Percentiles rank a stretch among this genome's conserved stretches.
Evolutionary conservation across 2,888 invertebrate species (phyloP).

Genomic region (Apomyelois bistriatella): DNA sequence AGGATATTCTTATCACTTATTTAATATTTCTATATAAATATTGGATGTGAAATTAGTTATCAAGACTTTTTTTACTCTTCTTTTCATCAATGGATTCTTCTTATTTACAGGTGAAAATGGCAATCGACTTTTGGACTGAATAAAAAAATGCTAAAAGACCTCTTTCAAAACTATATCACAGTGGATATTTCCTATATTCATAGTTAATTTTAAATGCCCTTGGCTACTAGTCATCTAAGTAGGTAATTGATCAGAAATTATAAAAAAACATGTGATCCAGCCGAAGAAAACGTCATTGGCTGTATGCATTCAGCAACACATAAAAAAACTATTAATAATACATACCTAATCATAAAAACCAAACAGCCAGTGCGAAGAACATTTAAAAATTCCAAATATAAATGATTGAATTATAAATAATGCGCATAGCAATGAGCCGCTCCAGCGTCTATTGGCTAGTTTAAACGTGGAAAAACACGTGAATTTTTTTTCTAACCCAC

Average conservation of each 20-base stretch:
- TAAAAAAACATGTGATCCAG: neutral
- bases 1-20: too few relatives aligned
- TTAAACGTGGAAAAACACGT: conserved; percentile 72
- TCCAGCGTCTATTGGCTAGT: conserved; percentile 59
- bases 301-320: neutral
- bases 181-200: too few relatives aligned
- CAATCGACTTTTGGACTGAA: too few relatives aligned
- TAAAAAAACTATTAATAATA: conserved; percentile 6
- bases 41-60: too few relatives aligned
- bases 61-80: too few relatives aligned
- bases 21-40: neutral
- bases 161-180: too few relatives aligned
- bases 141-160: too few relatives aligned
- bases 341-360: conserved; percentile 17
- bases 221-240: too few relatives aligned
- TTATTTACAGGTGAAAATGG: too few relatives aligned
- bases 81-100: too few relatives aligned
- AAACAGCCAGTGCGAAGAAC: conserved; percentile 16
- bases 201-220: too few relatives aligned
- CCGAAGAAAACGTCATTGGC: neutral
- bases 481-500: conserved; percentile 72
- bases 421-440: conserved; percentile 47
- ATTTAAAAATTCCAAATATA: conserved; percentile 46
- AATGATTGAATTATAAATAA: conserved; percentile 59
- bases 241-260: neutral